Conservation (phyloP, 2,888 invertebrate genomes). For the Euproctis similis region DNA sequence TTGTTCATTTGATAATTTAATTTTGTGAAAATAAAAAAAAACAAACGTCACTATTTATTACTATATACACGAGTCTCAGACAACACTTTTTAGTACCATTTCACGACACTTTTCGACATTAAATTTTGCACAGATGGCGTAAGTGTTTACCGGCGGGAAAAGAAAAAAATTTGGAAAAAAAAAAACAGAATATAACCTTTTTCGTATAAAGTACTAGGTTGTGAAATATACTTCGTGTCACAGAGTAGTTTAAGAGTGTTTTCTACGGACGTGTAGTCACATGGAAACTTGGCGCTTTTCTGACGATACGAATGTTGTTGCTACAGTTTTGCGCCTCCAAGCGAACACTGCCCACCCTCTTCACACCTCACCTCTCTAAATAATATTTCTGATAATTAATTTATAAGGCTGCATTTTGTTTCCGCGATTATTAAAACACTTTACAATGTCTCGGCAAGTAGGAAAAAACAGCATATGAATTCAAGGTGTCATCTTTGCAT, state of each 20-base stretch:
- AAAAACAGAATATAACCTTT: too few relatives aligned
- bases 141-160: too few relatives aligned
- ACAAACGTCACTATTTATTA: conserved; percentile 40
- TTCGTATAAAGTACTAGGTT: too few relatives aligned
- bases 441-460: conserved; percentile 22
- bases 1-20: too few relatives aligned
- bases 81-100: conserved; percentile 55
- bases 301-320: conserved; percentile 33
- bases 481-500: conserved; percentile 23
- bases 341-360: conserved; percentile 44
- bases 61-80: conserved; percentile 35
- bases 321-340: conserved; percentile 44
- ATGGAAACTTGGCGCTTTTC: conserved; percentile 34
- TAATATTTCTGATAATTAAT: conserved; percentile 50
- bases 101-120: conserved; percentile 50
- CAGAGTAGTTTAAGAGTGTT: neutral
- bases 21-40: conserved; percentile 10
- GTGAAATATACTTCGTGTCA: conserved; percentile 2
- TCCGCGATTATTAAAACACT: conserved; percentile 28
- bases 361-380: too few relatives aligned
- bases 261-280: conserved; percentile 35
- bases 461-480: conserved; percentile 16
- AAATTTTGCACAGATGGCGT: conserved; percentile 49
- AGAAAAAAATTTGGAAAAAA: too few relatives aligned
- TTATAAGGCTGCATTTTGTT: conserved; percentile 38